phyloP scores from a whole-genome alignment of 2,888 invertebrate genomes.

The Cosmia trapezina region DNA sequence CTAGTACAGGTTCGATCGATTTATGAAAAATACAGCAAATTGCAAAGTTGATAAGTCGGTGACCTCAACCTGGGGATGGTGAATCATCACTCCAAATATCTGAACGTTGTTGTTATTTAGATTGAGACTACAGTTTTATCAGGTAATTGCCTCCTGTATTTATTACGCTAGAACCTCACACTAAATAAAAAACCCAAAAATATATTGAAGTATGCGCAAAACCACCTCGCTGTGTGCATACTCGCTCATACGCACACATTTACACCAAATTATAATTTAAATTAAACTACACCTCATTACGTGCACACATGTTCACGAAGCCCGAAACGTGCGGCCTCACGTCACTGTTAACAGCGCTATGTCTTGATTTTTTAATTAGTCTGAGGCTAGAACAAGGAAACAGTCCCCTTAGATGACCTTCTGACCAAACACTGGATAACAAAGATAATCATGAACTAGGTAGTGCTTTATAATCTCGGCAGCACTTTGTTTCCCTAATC shows the following conservation, averaged over 20 bases:
- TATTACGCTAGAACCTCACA: neutral
- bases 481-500: neutral
- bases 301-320: too few relatives aligned
- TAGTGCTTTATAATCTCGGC: neutral
- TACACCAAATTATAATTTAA: too few relatives aligned
- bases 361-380: too few relatives aligned
- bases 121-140: conserved; percentile 7
- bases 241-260: too few relatives aligned
- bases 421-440: neutral
- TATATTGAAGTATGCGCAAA: too few relatives aligned
- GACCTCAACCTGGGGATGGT: conserved; percentile 65
- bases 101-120: conserved; percentile 29
- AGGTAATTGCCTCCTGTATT: conserved; percentile 20
- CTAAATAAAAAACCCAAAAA: too few relatives aligned
- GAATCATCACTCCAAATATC: conserved; percentile 73
- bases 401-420: neutral
- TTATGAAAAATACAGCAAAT: neutral
- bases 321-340: too few relatives aligned
- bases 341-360: too few relatives aligned
- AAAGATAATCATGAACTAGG: neutral
- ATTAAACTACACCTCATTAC: too few relatives aligned
- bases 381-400: neutral
- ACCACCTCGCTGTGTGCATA: too few relatives aligned
- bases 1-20: neutral
- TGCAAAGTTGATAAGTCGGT: conserved; percentile 14